These are phyloP conservation scores for Ophion ventricosus DNA, from an alignment of 2,888 invertebrate species.

Conservation along the genomic window DNA sequence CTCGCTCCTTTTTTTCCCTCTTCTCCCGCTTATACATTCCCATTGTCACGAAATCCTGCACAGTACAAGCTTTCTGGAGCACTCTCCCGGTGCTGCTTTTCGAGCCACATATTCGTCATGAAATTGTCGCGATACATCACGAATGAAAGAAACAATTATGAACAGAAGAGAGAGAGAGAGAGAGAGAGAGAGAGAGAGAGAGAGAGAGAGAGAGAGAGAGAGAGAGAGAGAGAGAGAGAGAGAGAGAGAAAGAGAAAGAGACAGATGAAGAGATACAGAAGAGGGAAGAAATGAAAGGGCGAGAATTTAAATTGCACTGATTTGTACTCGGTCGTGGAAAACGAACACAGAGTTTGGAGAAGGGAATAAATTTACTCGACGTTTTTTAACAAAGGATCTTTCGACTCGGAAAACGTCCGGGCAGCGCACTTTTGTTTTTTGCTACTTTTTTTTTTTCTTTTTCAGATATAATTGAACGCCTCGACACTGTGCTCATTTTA, in stretches of 20 bases:
- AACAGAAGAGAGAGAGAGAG: not conserved
- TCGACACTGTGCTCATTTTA: not conserved
- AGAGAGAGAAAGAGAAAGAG: not conserved
- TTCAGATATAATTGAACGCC: not conserved
- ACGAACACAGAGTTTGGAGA: not conserved
- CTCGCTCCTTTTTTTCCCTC: not conserved
- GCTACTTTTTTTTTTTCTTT: not conserved
- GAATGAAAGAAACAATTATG: conserved; percentile 5
- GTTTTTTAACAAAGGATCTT: not conserved
- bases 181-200: not conserved
- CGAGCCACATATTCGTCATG: conserved; percentile 2
- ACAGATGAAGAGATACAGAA: not conserved
- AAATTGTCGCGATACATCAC: not conserved
- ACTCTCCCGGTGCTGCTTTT: not conserved
- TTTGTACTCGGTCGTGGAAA: not conserved
- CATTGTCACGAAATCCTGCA: conserved; percentile 59
- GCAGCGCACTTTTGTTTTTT: not conserved
- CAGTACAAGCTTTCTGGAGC: conserved; percentile 8
- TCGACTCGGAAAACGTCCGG: not conserved
- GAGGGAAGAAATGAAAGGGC: not conserved
- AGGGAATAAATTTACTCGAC: not conserved
- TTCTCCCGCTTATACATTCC: conserved; percentile 50
- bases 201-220: not conserved
- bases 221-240: not conserved
- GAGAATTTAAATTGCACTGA: not conserved